Base-by-base conservation (phyloP, 2,113 vertebrate genomes). In the Lates calcarifer region DNA sequence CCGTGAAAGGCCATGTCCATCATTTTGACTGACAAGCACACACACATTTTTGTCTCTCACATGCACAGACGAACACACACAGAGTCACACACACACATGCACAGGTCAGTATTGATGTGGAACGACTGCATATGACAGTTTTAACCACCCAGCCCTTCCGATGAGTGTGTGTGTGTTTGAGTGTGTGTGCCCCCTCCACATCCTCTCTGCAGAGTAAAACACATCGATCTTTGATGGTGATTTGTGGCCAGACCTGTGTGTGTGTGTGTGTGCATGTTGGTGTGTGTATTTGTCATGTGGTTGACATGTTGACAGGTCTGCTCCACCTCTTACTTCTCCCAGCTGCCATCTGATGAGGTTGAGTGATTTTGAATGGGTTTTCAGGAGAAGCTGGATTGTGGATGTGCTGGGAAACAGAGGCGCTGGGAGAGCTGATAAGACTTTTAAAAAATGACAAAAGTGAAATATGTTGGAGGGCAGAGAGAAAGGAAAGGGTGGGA, bases 1-100 rank as follows among this genome's bases (percentile, higher is more conserved):
- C 86, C 66, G 77, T 93, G 91, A 95, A 94, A 95, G 92, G 92
- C 87, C 88, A 79, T 79, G 93, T 94, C 94, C 74, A 89, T 95
- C 94, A 94, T 82, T 69, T 84, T 89, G 92, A 92, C 65, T 87
- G 90, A 91, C 94, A 91, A 22, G 39, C 66, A 41, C 79, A 74
- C 75, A 68, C 81, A 72, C 22, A 55, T 77, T 85, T 80, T 84
- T 64, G 62, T 71, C 33, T 68, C 49, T 71, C 49, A 73, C 83
- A 64, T 15, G 35, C 65, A 74, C 62, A 41, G 37, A 43, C 28
- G n/a, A 53, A 57, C 66, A 55, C 67, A 45, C 57, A 49, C 45
- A 28, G 61, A 71, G 62, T 29, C 72, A 29, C 17, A 18, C 1
- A 41, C 39, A 41, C 39, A 13, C 39, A 41, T 39, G 5, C 29